A percentile compares a stretch with the other conserved stretches of the same genome.
Evolutionary conservation across 2,888 invertebrate genomes (phyloP).

Genomic region (Cheilosia soror): DNA sequence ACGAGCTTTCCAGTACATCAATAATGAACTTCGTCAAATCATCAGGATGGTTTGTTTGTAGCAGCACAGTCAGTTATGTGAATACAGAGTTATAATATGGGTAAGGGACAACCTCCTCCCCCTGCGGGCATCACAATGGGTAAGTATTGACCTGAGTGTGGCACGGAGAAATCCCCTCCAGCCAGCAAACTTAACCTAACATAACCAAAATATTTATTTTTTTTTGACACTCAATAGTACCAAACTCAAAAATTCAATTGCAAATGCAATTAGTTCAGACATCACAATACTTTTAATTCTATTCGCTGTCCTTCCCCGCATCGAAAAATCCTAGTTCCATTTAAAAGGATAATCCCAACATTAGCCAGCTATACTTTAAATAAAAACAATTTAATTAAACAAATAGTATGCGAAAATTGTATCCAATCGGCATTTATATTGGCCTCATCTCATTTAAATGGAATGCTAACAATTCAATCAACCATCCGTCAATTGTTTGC

Average conservation of each 20-base stretch:
- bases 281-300: background rate
- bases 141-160: too few relatives aligned
- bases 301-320: background rate
- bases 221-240: background rate
- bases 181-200: too few relatives aligned
- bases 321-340: background rate
- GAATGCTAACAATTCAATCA: slow-evolving; percentile 60
- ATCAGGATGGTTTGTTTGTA: too few relatives aligned
- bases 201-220: too few relatives aligned
- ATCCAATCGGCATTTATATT: background rate
- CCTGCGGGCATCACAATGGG: too few relatives aligned
- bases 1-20: too few relatives aligned
- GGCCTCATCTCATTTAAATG: background rate
- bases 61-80: too few relatives aligned
- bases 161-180: too few relatives aligned
- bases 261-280: background rate
- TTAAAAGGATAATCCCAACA: slow-evolving; percentile 10
- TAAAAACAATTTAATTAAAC: slow-evolving; percentile 10
- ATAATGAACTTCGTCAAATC: too few relatives aligned
- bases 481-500: slow-evolving; percentile 44
- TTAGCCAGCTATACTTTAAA: background rate
- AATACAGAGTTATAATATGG: too few relatives aligned
- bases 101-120: too few relatives aligned
- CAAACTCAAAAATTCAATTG: background rate
- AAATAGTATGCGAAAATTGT: background rate